Base-by-base conservation (phyloP, 2,797 vertebrate genomes). In the Lerista edwardsae region DNA sequence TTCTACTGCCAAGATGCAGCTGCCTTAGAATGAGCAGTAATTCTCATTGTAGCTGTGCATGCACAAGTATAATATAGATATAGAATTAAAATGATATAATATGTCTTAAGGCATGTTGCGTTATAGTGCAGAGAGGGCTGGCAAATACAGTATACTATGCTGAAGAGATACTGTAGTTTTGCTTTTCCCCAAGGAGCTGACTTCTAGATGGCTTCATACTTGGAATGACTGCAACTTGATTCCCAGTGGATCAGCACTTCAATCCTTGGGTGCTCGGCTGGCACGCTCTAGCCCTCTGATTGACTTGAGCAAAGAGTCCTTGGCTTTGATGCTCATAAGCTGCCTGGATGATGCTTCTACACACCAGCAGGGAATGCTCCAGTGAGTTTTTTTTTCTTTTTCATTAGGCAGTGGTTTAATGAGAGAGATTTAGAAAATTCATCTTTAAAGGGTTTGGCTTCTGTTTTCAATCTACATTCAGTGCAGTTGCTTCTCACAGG, bases 261-360 rank as follows among this genome's bases (percentile, higher is more conserved):
- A 12, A 59, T 61, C 81, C 62, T 72, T 27, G 21, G 64, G 64
- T 3, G 15, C 5, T 71, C 64, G 12, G 17, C 9, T 57, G 71
- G 27, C 55, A 68, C 55, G 31, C 55, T 39, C 12, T 64, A 71
- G 55, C 78, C 36, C 82, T 69, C 51, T 31, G n/a, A 47, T 11
- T 51, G 64, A 65, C 44, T 57, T 72, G 31, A 68, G 64, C 41
- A 64, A 69, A 68, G 51, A 80, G 64, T 64, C 57, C 4, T 80
- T 69, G 68, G 7, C 57, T 57, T 34, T 71, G 82, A 76, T 55
- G 34, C 31, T 69, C 65, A 11, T 19, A n/a, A 55, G 34, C 27
- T 84, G 86, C 41, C 44, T 80, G 77, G 72, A 29, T 41, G 82
- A 41, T 68, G 76, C 34, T 65, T 68, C 76, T 59, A 51, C 51